These are phyloP conservation scores for Catagonus wagneri DNA, from an alignment of 2,113 vertebrate genomes.

Conservation along the genomic window DNA sequence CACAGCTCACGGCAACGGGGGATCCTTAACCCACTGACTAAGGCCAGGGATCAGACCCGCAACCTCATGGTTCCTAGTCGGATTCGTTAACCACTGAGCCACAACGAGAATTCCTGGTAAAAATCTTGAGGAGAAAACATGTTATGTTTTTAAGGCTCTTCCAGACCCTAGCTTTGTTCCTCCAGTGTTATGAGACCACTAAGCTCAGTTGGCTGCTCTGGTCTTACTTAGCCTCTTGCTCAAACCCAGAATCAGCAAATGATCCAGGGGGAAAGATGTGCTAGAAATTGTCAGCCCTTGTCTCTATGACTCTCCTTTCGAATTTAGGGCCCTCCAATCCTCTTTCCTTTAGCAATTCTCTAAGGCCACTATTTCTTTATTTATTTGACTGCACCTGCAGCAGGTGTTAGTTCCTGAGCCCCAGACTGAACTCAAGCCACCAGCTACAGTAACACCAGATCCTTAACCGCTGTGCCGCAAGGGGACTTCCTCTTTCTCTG, in stretches of 20 bases:
- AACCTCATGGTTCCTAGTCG: too few relatives aligned
- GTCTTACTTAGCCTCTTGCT: neutral
- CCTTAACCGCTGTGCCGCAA: too few relatives aligned
- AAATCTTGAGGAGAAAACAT: neutral
- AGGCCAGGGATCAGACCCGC: too few relatives aligned
- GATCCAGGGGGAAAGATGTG: neutral
- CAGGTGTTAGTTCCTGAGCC: too few relatives aligned
- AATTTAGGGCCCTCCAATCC: neutral
- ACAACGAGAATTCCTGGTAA: conserved; percentile 27
- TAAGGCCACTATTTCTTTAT: neutral
- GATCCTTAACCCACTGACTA: too few relatives aligned
- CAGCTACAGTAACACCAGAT: too few relatives aligned
- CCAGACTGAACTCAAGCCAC: too few relatives aligned
- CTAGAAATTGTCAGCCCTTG: neutral
- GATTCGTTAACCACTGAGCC: too few relatives aligned
- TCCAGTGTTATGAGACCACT: neutral
- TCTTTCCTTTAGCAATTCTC: neutral
- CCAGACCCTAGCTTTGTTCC: neutral
- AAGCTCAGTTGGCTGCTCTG: neutral
- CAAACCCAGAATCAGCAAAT: neutral
- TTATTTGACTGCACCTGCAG: too few relatives aligned
- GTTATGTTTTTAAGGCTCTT: neutral
- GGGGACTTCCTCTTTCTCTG: neutral
- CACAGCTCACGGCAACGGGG: too few relatives aligned
- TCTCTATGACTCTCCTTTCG: neutral